Percentiles rank a stretch among this genome's conserved stretches.
These are phyloP conservation scores for Phorcus lineatus DNA, from an alignment of 2,888 invertebrate species.

Conservation along the genomic window DNA sequence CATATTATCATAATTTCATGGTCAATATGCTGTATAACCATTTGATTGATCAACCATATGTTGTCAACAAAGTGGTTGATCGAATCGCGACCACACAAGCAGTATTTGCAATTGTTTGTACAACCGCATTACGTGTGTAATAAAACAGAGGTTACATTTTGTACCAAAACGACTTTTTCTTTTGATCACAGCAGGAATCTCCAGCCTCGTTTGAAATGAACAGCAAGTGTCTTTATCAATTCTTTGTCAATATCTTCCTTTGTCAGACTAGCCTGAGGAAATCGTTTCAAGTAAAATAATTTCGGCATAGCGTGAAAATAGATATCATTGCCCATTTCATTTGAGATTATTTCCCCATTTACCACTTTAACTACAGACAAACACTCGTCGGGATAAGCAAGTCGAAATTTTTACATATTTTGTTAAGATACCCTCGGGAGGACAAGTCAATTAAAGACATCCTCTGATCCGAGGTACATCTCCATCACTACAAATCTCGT, in stretches of 20 bases:
- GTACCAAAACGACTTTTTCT: too few relatives aligned
- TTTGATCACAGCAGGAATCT: not conserved
- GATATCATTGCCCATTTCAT: not conserved
- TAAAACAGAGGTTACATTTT: too few relatives aligned
- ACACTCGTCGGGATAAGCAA: not conserved
- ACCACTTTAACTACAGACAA: not conserved
- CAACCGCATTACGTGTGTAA: too few relatives aligned
- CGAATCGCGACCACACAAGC: too few relatives aligned
- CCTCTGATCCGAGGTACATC: not conserved
- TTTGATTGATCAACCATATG: too few relatives aligned
- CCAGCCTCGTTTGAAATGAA: not conserved
- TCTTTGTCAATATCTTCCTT: not conserved
- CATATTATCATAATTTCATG: too few relatives aligned
- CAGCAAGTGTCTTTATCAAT: not conserved
- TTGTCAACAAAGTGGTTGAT: too few relatives aligned
- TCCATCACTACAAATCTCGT: not conserved
- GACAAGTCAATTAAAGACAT: not conserved
- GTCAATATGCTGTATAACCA: too few relatives aligned
- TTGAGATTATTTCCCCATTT: not conserved
- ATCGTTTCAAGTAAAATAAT: not conserved
- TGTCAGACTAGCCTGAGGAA: not conserved
- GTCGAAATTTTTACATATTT: not conserved
- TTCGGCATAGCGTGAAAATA: conserved; percentile 2
- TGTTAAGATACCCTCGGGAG: conserved; percentile 2
- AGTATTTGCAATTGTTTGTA: too few relatives aligned